These are phyloP conservation scores for Drosophila emarginata DNA, from an alignment of 2,888 invertebrate species.

Conservation along the genomic window DNA sequence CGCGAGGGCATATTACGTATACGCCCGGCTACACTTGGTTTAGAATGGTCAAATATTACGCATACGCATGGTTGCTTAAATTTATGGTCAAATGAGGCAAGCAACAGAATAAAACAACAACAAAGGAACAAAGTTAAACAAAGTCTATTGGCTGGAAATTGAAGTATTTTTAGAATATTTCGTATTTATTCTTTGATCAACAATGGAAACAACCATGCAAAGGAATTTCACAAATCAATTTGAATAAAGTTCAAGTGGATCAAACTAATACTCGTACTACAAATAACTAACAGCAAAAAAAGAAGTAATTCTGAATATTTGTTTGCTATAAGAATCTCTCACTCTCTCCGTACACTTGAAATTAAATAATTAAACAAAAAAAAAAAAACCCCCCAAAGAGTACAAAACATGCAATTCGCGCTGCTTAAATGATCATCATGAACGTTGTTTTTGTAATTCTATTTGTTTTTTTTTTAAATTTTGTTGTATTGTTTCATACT, in stretches of 20 bases:
- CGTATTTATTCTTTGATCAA: slow-evolving; percentile 61
- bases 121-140: slow-evolving; percentile 21
- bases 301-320: slow-evolving; percentile 37
- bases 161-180: slow-evolving; percentile 58
- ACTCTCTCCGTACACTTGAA: slow-evolving; percentile 33
- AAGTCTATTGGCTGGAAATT: slow-evolving; percentile 37
- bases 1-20: slow-evolving; percentile 59
- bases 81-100: slow-evolving; percentile 44
- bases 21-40: slow-evolving; percentile 52
- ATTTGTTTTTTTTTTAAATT: slow-evolving; percentile 24
- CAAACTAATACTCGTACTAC: slow-evolving; percentile 4
- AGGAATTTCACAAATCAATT: slow-evolving; percentile 51
- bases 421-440: slow-evolving; percentile 66
- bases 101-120: slow-evolving; percentile 26
- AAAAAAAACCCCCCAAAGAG: slow-evolving; percentile 28
- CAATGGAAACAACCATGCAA: slow-evolving; percentile 17
- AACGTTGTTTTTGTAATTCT: slow-evolving; percentile 35
- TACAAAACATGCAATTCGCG: slow-evolving; percentile 46
- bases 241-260: slow-evolving; percentile 28
- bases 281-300: neutral
- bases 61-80: slow-evolving; percentile 67
- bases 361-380: slow-evolving; percentile 53
- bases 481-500: slow-evolving; percentile 20
- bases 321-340: slow-evolving; percentile 49
- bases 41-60: slow-evolving; percentile 68